Conservation (phyloP, 2,888 invertebrate genomes). For the Lottia scabra region DNA sequence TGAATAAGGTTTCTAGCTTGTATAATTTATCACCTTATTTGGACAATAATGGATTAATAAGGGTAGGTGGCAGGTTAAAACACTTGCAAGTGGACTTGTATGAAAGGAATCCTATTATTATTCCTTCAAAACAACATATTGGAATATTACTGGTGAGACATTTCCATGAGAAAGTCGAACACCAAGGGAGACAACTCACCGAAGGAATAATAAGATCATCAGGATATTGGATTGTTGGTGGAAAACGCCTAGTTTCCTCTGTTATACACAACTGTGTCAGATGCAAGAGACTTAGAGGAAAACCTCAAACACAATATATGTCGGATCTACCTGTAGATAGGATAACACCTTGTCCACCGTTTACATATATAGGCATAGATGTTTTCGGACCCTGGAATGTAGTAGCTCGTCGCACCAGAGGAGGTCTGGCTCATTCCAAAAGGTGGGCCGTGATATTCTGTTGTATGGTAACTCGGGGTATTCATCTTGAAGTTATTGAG, state of each 20-base stretch:
- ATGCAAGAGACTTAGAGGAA: conserved; percentile 28
- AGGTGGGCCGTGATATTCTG: conserved; percentile 36
- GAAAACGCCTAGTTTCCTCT: conserved; percentile 21
- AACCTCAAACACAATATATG: conserved; percentile 28
- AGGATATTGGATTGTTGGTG: conserved; percentile 35
- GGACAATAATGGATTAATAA: background rate
- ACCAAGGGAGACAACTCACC: conserved; percentile 35
- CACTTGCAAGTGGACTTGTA: background rate
- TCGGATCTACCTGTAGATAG: conserved; percentile 29
- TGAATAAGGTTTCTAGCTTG: background rate
- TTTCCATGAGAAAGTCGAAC: conserved; percentile 25
- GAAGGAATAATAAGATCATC: conserved; percentile 25
- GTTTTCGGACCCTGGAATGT: conserved; percentile 35
- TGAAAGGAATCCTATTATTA: background rate
- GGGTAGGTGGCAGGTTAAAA: background rate
- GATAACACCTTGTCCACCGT: conserved; percentile 23
- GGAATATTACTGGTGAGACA: conserved; percentile 23
- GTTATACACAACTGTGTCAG: conserved; percentile 24
- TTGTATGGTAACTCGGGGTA: conserved; percentile 30
- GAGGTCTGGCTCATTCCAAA: conserved; percentile 28
- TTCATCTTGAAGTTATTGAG: conserved; percentile 39
- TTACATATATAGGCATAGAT: no score
- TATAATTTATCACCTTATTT: background rate
- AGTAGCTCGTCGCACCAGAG: conserved; percentile 28
- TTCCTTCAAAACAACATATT: conserved; percentile 17